These are phyloP conservation scores for Ictalurus punctatus DNA, from an alignment of 2,113 vertebrate genomes.

Conservation along the genomic window DNA sequence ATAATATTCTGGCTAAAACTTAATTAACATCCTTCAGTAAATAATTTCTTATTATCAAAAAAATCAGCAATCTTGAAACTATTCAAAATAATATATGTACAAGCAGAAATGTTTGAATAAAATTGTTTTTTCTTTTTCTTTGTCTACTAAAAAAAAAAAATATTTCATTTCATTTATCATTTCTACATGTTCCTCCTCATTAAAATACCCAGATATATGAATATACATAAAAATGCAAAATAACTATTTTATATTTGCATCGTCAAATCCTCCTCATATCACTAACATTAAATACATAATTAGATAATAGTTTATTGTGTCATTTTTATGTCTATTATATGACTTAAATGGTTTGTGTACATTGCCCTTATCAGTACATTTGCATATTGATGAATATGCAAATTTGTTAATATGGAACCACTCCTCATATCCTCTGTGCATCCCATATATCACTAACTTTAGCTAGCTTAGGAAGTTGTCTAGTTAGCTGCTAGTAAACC, in stretches of 20 bases:
- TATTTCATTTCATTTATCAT: background rate
- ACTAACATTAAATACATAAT: background rate
- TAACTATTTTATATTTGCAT: background rate
- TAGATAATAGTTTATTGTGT: background rate
- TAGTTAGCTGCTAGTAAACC: no score
- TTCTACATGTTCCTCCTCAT: background rate
- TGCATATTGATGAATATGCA: background rate
- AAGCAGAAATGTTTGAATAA: background rate
- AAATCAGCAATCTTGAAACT: background rate
- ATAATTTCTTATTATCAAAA: background rate
- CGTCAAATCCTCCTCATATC: background rate
- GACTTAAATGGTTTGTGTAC: background rate
- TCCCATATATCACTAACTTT: background rate
- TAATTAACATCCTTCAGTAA: slow-evolving; percentile 47
- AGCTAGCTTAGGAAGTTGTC: no score
- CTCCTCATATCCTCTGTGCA: background rate
- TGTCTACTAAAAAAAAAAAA: background rate
- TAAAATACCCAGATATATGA: background rate
- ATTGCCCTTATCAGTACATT: background rate
- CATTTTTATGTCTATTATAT: background rate
- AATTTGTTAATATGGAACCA: background rate
- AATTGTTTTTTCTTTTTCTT: background rate
- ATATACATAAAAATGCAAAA: background rate
- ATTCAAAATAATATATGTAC: background rate
- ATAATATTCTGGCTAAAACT: background rate